Base-by-base conservation (phyloP, 2,888 invertebrate genomes). In the Apoda limacodes region DNA sequence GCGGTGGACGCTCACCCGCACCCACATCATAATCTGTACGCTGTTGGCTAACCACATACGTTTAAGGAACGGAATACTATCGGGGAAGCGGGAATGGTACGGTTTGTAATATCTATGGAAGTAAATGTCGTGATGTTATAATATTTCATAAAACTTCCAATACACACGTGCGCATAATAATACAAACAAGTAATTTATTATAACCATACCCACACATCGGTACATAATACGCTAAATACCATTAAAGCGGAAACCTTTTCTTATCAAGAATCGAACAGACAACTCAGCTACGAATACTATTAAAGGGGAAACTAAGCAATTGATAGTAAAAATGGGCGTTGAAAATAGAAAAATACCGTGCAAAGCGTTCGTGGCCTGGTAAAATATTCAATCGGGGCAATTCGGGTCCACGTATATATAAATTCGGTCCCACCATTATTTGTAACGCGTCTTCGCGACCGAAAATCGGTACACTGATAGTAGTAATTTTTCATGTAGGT, bases 341-440 rank as follows among this genome's bases (percentile, higher is more conserved):
- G 71, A 69, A n/a, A 76, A 78, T 75, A 71, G 75, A 78, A 78
- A 78, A 76, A 76, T 75, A 75, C 74, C 72, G 75, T 56, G 62
- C 60, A 66, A 64, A 68, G 65, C 69, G 68, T 66, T 70, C 74
- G 78, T 76, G 76, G 67, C 66, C 67, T 70, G 70, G 72, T 78
- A 74, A 80, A 80, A 78, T 80, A 80, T 80, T 78, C 76, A 80
- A 78, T 74, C 75, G 75, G 70, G 70, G 62, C 74, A 71, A 75
- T 78, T 71, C 72, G 71, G 69, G 72, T 70, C 63, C 68, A 72
- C 66, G 68, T n/a, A n/a, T n/a, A 75, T 70, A 75, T 76, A 78
- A 75, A 76, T 75, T 75, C 62, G 59, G 67, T 51, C 67, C 66
- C 61, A 61, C 63, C 74, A 72, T 75, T 75, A 78, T 75, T 78